Evolutionary conservation across 2,888 invertebrate species (phyloP).

Genomic region (Pristionchus exspectatus): DNA sequence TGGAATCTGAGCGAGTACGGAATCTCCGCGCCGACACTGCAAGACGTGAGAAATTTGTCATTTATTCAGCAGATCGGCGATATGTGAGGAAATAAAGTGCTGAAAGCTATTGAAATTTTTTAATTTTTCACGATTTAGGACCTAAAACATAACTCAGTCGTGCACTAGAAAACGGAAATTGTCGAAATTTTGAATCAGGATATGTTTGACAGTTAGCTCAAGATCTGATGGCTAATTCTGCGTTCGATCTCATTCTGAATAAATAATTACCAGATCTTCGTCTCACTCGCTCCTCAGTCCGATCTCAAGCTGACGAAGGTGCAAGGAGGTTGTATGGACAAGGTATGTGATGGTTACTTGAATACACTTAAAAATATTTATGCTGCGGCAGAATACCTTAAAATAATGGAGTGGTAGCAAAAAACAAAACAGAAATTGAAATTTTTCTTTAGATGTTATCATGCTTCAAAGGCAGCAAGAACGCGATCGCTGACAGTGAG

Average conservation of each 20-base stretch:
- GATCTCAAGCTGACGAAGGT: conserved; percentile 60
- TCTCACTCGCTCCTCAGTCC: conserved; percentile 67
- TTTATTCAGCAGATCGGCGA: too few relatives aligned
- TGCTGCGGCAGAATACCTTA: neutral
- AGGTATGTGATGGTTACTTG: neutral
- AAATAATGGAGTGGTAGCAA: neutral
- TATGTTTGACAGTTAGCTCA: neutral
- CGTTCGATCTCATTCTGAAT: neutral
- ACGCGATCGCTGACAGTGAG: neutral
- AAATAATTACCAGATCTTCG: conserved; percentile 65
- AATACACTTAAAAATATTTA: neutral
- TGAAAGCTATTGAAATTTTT: too few relatives aligned
- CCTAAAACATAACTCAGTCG: neutral
- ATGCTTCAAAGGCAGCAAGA: neutral
- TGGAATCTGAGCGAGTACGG: conserved; percentile 69
- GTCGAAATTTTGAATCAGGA: neutral
- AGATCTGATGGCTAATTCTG: neutral
- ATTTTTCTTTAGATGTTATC: neutral
- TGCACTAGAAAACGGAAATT: neutral
- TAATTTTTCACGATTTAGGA: neutral
- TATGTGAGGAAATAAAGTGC: too few relatives aligned
- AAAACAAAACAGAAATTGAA: neutral
- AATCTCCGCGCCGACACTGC: conserved; percentile 74
- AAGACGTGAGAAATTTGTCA: conserved; percentile 72
- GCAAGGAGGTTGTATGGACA: neutral